Percentiles rank a stretch among this genome's conserved stretches.
These are phyloP conservation scores for Sciurus vulgaris DNA, from an alignment of 2,797 vertebrate species.

Conservation along the genomic window DNA sequence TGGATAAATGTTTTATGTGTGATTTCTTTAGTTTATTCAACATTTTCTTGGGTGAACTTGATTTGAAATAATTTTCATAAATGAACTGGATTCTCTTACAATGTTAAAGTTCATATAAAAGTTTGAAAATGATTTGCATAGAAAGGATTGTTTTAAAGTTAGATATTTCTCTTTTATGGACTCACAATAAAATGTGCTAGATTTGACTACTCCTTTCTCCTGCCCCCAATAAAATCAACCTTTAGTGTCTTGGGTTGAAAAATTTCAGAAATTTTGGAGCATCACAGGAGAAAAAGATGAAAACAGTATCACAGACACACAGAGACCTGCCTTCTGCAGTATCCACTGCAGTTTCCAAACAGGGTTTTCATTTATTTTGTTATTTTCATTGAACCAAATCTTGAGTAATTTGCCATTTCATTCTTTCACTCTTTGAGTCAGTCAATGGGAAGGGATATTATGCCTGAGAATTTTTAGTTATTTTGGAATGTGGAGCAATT, in stretches of 20 bases:
- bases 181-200: slow-evolving; percentile 26
- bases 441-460: background rate
- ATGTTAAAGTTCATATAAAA: slow-evolving; percentile 52
- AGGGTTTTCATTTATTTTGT: background rate
- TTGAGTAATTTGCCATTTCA: slow-evolving; percentile 42
- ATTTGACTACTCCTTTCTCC: slow-evolving; percentile 11
- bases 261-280: slow-evolving; percentile 4
- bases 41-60: slow-evolving; percentile 68
- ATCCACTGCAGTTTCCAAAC: background rate
- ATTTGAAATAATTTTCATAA: slow-evolving; percentile 62
- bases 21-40: slow-evolving; percentile 47
- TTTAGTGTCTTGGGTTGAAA: slow-evolving; percentile 1
- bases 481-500: slow-evolving; percentile 44
- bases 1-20: slow-evolving; percentile 65
- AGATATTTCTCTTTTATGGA: slow-evolving; percentile 26
- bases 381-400: slow-evolving; percentile 21
- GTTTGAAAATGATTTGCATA: slow-evolving; percentile 62
- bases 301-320: background rate
- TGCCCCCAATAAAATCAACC: background rate
- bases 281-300: slow-evolving; percentile 31
- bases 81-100: slow-evolving; percentile 62
- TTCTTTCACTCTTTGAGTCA: slow-evolving; percentile 30
- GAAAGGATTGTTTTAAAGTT: slow-evolving; percentile 67
- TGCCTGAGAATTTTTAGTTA: background rate
- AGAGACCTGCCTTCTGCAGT: background rate